Evolutionary conservation across 1,140 invertebrate genomes (phyloP), one percentile per base, ranked within the genome.

Genomic region (Pogonus chalceus): DNA sequence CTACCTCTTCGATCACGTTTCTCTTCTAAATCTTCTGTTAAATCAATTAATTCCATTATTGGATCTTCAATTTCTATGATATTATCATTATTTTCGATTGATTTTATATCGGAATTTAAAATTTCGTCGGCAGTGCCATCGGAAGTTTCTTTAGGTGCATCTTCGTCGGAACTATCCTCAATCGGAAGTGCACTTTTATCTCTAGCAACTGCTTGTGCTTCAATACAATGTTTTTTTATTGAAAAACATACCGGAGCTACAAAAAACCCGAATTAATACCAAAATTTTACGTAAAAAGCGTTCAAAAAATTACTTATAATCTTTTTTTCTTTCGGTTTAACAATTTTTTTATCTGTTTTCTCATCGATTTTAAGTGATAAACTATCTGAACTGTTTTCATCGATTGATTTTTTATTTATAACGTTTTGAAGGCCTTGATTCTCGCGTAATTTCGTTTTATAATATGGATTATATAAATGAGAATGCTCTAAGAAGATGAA

Each of bases 211-310:
- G 74, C 70, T 56, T 87, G 84, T 0, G 79, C 78, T 53, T 86
- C 84, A n/a, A n/a, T n/a, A 68, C 89, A 88, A 0, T 81, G 78
- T 58, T 87, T 84, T 65, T 88, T 88, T 22, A 90, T 88, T 0
- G 87, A 89, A 65, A 90, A 90, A 51, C 83, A 84, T 2, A 89
- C 85, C 0, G 85, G 84, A 0, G 78, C 79, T 80, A 65, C 22
- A 64, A 68, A 56, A 35, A 20, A 20, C 26, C 48, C 43, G 23
- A 22, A 31, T 52, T 39, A 23, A 12, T 31, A 31, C 14, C 16
- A 50, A 50, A 50, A 20, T 18, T 31, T 31, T 31, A 51, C 35
- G 43, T 22, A 22, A 49, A 46, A 61, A 59, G 26, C n/a, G 18
- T 31, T 22, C 23, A 55, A 20, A 53, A 51, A 57, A 58, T 60